Base-by-base conservation (phyloP, 1,140 invertebrate genomes). In the Drosophila mayri region DNA sequence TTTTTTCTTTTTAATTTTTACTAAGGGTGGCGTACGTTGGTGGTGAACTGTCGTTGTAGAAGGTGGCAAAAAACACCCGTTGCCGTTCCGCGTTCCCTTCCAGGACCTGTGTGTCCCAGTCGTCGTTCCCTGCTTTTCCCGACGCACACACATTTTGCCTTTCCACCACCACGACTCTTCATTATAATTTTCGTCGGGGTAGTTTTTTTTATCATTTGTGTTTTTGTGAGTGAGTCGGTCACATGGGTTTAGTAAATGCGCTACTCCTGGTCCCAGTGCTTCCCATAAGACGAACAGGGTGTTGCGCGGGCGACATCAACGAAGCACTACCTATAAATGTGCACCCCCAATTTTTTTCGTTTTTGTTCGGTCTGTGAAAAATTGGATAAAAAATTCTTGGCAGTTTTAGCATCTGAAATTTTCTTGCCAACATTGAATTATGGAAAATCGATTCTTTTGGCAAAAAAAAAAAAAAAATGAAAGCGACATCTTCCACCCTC, bases 121-220 rank as follows among this genome's bases (percentile, higher is more conserved):
- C 52, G 35, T 47, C 16, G 25, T 40, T 70, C 35, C 50, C 35
- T 57, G 68, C 49, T 72, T 72, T 50, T 38, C 14, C 46, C 43
- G 44, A 72, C 66, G 68, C 52, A 71, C 68, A 76, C 68, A 76
- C 66, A 76, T 65, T 76, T 76, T 76, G 70, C 79, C 66, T 77
- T 72, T 72, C 37, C 52, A 68, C 84, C 84, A 88, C 84, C 85
- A 90, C 84, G 83, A 88, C 85, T 55, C 52, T 81, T 84, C 85
- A 88, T 88, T 88, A 88, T 88, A 88, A 88, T 88, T 88, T 88
- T 84, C 52, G 84, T 88, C 84, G 84, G 84, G 84, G 84, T 88
- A 80, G 84, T 78, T 88, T 88, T 87, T 88, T 87, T 55, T 35
- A 55, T 55, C 81, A 84, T 80, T 84, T 64, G 50, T 80, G 57